phyloP scores from a whole-genome alignment of 2,113 vertebrate species.

The Mobula birostris region DNA sequence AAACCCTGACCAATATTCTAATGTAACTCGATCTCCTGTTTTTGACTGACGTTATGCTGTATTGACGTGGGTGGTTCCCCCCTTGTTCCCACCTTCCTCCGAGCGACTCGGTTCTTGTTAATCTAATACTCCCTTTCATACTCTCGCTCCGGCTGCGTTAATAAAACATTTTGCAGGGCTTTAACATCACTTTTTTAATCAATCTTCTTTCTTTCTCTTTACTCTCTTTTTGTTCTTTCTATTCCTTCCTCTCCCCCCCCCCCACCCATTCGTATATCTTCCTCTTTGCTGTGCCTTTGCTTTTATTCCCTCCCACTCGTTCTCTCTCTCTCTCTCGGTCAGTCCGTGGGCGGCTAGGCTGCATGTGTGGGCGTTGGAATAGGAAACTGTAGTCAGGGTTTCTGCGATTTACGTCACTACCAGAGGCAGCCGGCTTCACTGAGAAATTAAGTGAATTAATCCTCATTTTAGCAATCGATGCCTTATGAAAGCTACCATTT shows the following conservation, averaged over 20 bases:
- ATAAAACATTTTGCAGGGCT: not conserved
- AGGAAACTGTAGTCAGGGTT: conserved; percentile 9
- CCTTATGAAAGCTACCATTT: conserved; percentile 7
- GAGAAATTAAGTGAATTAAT: conserved; percentile 18
- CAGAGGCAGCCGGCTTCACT: not conserved
- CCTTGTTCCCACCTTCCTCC: not conserved
- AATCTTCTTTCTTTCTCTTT: not conserved
- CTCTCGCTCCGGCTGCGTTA: not conserved
- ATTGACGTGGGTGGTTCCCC: not conserved
- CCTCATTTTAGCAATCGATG: conserved; percentile 25
- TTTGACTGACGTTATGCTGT: not conserved
- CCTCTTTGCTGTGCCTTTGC: not conserved
- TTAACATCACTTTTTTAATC: not conserved
- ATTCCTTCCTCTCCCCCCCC: not conserved
- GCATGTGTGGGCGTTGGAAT: conserved; percentile 6
- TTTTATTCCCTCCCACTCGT: not conserved
- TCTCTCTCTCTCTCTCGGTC: not conserved
- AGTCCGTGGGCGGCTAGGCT: not conserved
- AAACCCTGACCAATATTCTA: not conserved
- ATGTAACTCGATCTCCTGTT: not conserved
- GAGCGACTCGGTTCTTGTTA: not conserved
- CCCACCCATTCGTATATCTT: not conserved
- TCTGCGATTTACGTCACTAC: conserved; percentile 24
- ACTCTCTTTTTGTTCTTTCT: too few species aligned
- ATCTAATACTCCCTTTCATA: not conserved